phyloP scores from a whole-genome alignment of 2,888 invertebrate genomes.

The Elmis aenea region DNA sequence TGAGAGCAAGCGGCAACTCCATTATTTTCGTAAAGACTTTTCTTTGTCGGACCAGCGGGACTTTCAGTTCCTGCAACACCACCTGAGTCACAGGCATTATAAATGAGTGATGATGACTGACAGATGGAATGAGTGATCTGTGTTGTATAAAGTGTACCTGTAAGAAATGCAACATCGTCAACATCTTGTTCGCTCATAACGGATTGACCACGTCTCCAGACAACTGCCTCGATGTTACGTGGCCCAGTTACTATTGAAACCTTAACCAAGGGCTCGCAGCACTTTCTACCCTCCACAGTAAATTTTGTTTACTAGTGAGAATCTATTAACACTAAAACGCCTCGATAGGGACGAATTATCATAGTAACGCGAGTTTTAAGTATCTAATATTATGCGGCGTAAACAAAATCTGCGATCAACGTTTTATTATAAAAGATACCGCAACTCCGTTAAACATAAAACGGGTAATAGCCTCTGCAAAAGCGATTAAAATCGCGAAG shows the following conservation, averaged over 20 bases:
- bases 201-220: slow-evolving; percentile 47
- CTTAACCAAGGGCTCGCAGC: slow-evolving; percentile 46
- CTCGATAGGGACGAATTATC: too few relatives aligned
- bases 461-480: too few relatives aligned
- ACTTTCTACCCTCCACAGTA: slow-evolving; percentile 42
- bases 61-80: slow-evolving; percentile 57
- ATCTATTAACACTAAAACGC: slow-evolving; percentile 12
- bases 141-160: slow-evolving; percentile 56
- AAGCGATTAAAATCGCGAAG: slow-evolving; percentile 15
- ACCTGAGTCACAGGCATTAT: slow-evolving; percentile 45
- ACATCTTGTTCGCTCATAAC: slow-evolving; percentile 88
- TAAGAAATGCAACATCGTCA: slow-evolving; percentile 88
- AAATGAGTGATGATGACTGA: slow-evolving; percentile 34
- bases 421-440: too few relatives aligned
- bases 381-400: slow-evolving; percentile 2
- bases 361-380: slow-evolving; percentile 3
- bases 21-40: slow-evolving; percentile 65
- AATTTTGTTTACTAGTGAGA: slow-evolving; percentile 20
- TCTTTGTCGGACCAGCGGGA: slow-evolving; percentile 58
- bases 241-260: slow-evolving; percentile 47
- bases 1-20: slow-evolving; percentile 86
- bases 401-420: neutral
- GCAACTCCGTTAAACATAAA: too few relatives aligned
- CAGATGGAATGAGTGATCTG: slow-evolving; percentile 33
- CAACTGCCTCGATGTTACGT: slow-evolving; percentile 48